Evolutionary conservation across 2,888 invertebrate genomes (phyloP).

Genomic region (Lycaena phlaeas): DNA sequence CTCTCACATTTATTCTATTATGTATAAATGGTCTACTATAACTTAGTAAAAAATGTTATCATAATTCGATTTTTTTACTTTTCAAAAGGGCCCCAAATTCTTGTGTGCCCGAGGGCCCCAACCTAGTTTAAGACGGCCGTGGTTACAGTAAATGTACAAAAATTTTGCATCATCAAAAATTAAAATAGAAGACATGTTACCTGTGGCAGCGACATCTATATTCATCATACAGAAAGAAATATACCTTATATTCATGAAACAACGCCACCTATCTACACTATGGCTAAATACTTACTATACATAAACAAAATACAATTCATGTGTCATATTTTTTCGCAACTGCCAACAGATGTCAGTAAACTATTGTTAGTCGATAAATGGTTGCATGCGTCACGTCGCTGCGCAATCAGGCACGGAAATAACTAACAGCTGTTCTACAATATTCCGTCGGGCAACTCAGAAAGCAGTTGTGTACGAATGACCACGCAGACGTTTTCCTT

Average conservation of each 20-base stretch:
- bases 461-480: conserved; percentile 44
- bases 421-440: conserved; percentile 70
- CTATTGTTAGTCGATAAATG: conserved; percentile 44
- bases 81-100: no score
- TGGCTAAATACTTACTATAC: not conserved
- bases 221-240: not conserved
- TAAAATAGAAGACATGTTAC: no score
- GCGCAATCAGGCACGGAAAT: conserved; percentile 69
- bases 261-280: not conserved
- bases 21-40: no score
- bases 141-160: no score
- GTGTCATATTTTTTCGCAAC: not conserved
- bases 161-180: no score
- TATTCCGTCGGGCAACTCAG: conserved; percentile 68
- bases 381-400: conserved; percentile 55
- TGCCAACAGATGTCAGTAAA: conserved; percentile 29
- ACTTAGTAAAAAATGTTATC: no score
- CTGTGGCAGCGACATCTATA: not conserved
- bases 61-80: no score
- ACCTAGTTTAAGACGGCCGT: no score
- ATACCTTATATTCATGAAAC: not conserved
- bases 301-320: not conserved
- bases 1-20: no score
- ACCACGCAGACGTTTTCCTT: conserved; percentile 62
- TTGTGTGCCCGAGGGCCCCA: no score